Evolutionary conservation across 2,113 vertebrate species (phyloP).

Genomic region (Microtus montanus): DNA sequence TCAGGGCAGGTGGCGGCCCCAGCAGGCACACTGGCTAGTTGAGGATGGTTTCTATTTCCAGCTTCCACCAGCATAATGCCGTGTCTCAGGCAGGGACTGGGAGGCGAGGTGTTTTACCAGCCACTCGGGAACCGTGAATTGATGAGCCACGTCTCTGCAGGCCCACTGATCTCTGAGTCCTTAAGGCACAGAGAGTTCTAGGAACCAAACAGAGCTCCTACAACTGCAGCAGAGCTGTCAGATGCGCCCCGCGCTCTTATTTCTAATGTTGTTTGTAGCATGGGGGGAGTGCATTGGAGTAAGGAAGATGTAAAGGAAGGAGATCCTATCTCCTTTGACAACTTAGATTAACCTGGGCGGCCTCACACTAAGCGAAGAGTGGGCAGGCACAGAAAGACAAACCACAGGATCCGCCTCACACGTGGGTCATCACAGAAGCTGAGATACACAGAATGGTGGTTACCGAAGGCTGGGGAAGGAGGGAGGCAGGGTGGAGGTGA

Average conservation of each 20-base stretch:
- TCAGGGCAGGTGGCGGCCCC: not conserved
- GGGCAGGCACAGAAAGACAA: not conserved
- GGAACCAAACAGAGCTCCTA: not conserved
- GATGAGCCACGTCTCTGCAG: not conserved
- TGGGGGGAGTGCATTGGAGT: not conserved
- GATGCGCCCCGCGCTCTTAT: not conserved
- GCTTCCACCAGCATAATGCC: not conserved
- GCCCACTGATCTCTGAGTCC: not conserved
- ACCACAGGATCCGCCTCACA: no score
- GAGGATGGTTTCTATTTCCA: not conserved
- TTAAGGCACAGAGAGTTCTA: not conserved
- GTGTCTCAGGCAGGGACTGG: not conserved
- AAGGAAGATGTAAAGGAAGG: not conserved
- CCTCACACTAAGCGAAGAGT: not conserved
- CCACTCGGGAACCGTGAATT: not conserved
- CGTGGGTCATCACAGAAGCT: not conserved
- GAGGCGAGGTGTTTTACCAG: not conserved
- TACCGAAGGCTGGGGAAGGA: not conserved
- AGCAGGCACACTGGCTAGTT: not conserved
- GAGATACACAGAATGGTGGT: not conserved
- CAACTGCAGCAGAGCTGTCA: not conserved
- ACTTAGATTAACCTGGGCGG: not conserved
- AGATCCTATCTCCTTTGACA: not conserved
- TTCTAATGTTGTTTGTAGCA: not conserved
- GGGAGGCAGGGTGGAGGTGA: accelerated